Evolutionary conservation across 2,113 vertebrate genomes (phyloP).

Genomic region (Alligator sinensis): DNA sequence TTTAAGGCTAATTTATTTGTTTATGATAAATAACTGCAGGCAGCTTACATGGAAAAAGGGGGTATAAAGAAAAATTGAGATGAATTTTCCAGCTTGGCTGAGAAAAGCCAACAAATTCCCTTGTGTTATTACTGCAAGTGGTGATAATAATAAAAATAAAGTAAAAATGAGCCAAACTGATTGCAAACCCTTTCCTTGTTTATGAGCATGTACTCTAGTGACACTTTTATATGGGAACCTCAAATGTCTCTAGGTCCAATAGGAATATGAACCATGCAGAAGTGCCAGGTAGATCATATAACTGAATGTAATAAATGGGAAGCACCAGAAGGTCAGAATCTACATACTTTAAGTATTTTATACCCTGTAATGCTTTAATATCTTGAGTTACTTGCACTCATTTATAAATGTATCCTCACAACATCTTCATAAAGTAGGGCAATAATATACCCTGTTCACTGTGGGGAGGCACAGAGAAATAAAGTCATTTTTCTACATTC

Average conservation of each 20-base stretch:
- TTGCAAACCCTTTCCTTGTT: background rate
- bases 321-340: background rate
- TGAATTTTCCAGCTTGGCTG: constrained; percentile 38
- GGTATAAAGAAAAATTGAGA: constrained; percentile 37
- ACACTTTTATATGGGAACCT: background rate
- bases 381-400: background rate
- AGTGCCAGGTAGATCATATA: background rate
- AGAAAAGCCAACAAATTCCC: background rate
- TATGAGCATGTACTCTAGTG: background rate
- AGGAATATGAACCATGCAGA: background rate
- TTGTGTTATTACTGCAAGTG: background rate
- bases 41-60: constrained; percentile 27
- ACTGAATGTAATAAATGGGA: background rate
- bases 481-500: background rate
- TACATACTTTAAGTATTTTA: background rate
- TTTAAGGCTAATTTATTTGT: constrained; percentile 64
- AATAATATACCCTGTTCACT: background rate
- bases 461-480: background rate
- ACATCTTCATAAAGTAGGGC: background rate
- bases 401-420: background rate
- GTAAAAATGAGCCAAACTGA: background rate
- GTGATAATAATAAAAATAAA: constrained; percentile 8
- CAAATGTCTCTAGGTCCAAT: background rate
- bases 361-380: background rate
- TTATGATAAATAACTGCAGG: constrained; percentile 51